Conservation (phyloP, 2,113 vertebrate genomes). For the Eudyptes chrysolophus region DNA sequence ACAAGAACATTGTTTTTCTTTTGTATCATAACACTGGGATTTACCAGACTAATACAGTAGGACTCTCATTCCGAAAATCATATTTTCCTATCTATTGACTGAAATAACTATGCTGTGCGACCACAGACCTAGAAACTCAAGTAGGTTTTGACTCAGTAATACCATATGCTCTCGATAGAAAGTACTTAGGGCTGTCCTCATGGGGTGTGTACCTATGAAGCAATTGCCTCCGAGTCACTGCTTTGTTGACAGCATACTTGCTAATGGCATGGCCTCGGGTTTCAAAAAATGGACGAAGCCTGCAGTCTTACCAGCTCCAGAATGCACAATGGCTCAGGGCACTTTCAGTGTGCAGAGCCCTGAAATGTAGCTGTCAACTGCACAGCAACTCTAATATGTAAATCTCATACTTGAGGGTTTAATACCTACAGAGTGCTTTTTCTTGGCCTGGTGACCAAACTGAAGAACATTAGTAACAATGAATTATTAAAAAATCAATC, state of each 20-base stretch:
- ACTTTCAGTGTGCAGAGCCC: neutral
- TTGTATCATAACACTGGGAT: constrained; percentile 53
- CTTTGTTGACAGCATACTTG: neutral
- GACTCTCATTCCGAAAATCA: constrained; percentile 17
- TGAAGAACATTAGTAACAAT: neutral
- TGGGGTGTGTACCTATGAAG: neutral
- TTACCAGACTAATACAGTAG: constrained; percentile 34
- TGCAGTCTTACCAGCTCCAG: neutral
- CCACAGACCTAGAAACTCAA: neutral
- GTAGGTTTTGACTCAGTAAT: neutral
- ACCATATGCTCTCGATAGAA: neutral
- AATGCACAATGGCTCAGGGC: neutral
- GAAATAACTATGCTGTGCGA: neutral
- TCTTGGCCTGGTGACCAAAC: neutral
- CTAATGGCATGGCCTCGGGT: neutral
- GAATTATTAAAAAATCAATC: neutral
- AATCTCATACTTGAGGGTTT: neutral
- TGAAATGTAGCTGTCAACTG: neutral
- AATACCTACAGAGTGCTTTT: neutral
- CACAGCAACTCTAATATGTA: fast-evolving
- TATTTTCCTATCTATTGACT: constrained; percentile 19
- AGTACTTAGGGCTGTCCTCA: neutral
- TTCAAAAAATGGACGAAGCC: neutral
- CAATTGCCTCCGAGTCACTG: neutral
- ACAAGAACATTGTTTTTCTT: constrained; percentile 62